Percentiles rank a stretch among this genome's conserved stretches.
Conservation (phyloP, 2,797 vertebrate species). For the Pelobates cultripes region DNA sequence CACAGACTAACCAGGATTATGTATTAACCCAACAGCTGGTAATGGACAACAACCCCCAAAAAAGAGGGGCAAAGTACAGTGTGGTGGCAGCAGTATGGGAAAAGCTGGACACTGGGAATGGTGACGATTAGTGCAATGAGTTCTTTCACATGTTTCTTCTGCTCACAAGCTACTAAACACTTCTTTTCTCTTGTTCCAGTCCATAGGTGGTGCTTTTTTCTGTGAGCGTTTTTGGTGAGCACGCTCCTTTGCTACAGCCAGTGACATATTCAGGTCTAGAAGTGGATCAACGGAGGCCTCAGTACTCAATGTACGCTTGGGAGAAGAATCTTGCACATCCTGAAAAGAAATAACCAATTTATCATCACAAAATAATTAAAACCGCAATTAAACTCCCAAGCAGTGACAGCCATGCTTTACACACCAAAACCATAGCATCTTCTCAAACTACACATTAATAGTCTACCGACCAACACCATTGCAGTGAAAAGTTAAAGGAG, state of each 20-base stretch:
- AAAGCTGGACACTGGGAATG: background rate
- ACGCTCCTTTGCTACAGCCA: conserved; percentile 87
- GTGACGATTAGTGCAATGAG: conserved; percentile 7
- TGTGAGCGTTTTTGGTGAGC: conserved; percentile 87
- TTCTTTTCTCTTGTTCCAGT: conserved; percentile 98
- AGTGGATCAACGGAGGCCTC: conserved; percentile 55
- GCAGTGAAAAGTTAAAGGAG: no score
- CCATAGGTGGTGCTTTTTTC: conserved; percentile 91
- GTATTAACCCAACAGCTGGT: conserved; percentile 1
- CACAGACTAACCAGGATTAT: conserved; percentile 8
- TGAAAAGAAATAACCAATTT: background rate
- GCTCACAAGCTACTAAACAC: conserved; percentile 93
- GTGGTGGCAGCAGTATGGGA: conserved; percentile 14
- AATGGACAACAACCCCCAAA: background rate
- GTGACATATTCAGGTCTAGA: conserved; percentile 80
- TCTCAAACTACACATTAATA: no score
- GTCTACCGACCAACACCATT: no score
- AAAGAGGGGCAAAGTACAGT: background rate
- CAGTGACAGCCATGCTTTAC: no score
- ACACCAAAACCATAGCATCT: no score
- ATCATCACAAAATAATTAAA: background rate
- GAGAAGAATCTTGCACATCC: background rate
- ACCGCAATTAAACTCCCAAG: no score
- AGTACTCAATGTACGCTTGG: background rate
- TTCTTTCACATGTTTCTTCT: background rate